A percentile compares a stretch with the other conserved stretches of the same genome.
Conservation (phyloP, 2,888 invertebrate genomes). For the Troides aeacus region DNA sequence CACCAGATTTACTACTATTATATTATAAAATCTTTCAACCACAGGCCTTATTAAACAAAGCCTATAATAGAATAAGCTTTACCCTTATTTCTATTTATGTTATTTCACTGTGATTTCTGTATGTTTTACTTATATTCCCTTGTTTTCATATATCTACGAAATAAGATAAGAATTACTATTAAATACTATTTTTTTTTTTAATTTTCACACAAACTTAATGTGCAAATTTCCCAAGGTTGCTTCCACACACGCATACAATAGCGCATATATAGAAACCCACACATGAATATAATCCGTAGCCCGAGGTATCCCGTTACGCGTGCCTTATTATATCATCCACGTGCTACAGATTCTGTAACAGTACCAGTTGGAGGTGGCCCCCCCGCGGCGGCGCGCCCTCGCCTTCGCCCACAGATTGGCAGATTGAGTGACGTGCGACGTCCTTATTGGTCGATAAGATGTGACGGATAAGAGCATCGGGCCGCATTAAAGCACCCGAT, state of each 20-base stretch:
- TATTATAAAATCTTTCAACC: no score
- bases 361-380: constrained; percentile 63
- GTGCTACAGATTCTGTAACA: constrained; percentile 34
- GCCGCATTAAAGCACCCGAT: constrained; percentile 67
- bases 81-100: no score
- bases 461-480: constrained; percentile 73
- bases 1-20: no score
- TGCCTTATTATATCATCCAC: constrained; percentile 29
- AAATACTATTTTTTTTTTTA: no score
- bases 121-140: no score
- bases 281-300: not conserved
- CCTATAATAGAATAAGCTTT: no score
- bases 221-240: not conserved
- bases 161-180: no score
- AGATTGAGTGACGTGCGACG: constrained; percentile 77
- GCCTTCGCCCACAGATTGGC: constrained; percentile 65
- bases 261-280: not conserved
- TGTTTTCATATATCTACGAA: no score
- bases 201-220: no score
- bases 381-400: constrained; percentile 68
- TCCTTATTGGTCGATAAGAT: constrained; percentile 79
- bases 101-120: no score
- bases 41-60: no score
- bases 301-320: constrained; percentile 23
- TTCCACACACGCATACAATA: not conserved